phyloP scores from a whole-genome alignment of 2,797 vertebrate genomes.

The Halcyon leucocephala region DNA sequence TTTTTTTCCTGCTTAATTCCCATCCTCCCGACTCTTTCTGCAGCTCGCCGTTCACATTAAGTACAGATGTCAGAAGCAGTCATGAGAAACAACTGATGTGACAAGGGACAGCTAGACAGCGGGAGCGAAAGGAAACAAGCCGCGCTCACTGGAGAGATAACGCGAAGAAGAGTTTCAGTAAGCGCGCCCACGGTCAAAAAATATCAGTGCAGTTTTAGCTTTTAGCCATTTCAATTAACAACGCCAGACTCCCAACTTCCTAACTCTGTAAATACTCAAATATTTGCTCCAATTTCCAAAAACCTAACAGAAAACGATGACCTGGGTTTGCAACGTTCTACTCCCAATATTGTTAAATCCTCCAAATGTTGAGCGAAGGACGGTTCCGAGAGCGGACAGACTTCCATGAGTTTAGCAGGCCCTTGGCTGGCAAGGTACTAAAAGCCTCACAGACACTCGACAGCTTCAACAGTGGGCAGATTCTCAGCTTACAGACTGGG shows the following conservation, averaged over 20 bases:
- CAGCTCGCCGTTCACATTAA: background rate
- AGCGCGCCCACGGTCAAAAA: background rate
- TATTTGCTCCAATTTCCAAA: conserved; percentile 26
- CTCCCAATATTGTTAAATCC: background rate
- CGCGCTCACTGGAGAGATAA: background rate
- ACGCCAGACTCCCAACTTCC: background rate
- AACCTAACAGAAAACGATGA: background rate
- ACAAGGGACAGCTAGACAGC: background rate
- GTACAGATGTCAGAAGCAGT: background rate
- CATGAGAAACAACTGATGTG: background rate
- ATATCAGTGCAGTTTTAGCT: background rate
- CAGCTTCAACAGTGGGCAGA: background rate
- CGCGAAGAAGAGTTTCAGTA: background rate
- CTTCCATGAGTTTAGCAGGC: background rate
- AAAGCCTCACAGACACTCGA: background rate
- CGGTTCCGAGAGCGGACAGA: background rate
- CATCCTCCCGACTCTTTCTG: background rate
- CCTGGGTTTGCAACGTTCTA: background rate
- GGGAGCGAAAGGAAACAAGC: background rate
- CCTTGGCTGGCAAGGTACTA: background rate
- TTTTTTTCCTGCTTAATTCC: background rate
- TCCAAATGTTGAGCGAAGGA: background rate
- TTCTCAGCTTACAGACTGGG: background rate
- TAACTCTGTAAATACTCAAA: background rate
- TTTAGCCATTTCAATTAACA: background rate